Conservation (phyloP, 2,797 vertebrate species). For the Lindbergichthys nudifrons region DNA sequence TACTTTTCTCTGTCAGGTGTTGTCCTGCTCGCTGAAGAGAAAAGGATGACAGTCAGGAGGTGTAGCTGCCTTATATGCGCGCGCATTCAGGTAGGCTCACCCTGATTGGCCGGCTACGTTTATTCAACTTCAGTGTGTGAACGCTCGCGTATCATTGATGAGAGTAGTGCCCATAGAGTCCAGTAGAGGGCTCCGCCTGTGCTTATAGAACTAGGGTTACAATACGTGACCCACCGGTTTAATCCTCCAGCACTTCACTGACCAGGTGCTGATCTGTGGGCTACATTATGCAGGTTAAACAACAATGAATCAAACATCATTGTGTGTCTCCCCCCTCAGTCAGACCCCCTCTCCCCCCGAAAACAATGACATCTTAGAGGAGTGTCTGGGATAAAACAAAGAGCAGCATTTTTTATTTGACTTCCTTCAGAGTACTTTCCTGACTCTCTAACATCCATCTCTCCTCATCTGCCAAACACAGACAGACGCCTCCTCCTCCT, state of each 20-base stretch:
- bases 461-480: slow-evolving; percentile 72
- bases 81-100: no score
- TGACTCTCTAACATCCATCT: slow-evolving; percentile 77
- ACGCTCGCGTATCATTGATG: no score
- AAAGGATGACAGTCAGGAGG: no score
- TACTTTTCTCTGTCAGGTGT: no score
- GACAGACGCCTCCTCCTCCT: slow-evolving; percentile 60
- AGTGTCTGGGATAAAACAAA: slow-evolving; percentile 33
- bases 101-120: no score
- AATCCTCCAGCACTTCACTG: slow-evolving; percentile 10
- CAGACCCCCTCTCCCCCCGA: slow-evolving; percentile 13
- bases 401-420: slow-evolving; percentile 70
- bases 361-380: slow-evolving; percentile 66
- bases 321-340: slow-evolving; percentile 26
- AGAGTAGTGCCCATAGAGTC: no score
- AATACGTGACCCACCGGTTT: background rate
- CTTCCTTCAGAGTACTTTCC: slow-evolving; percentile 60
- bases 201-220: no score
- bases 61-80: no score
- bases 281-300: slow-evolving; percentile 10
- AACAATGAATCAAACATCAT: slow-evolving; percentile 25
- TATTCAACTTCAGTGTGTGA: no score
- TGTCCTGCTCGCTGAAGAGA: no score
- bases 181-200: no score
- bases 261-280: slow-evolving; percentile 9